Evolutionary conservation across 2,888 invertebrate species (phyloP), one percentile per base, ranked within the genome.

Genomic region (Cyclophora albipunctata): DNA sequence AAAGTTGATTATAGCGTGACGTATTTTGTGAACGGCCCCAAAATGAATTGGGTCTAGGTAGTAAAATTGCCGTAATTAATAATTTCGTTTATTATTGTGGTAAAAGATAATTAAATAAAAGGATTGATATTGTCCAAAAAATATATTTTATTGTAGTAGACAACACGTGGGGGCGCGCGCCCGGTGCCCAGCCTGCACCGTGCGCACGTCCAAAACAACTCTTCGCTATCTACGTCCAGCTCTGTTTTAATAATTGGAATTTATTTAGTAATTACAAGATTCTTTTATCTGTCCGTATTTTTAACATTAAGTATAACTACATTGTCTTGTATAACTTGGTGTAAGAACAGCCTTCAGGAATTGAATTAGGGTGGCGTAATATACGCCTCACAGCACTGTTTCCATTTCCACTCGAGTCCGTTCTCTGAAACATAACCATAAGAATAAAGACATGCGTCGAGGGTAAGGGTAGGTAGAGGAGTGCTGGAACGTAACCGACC

Each of bases 391-490:
- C 92, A 96, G 95, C 90, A 96, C 96, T 78, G 96, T 96, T 91
- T 96, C 96, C 93, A 96, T 95, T 91, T 96, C 96, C 70, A 96
- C 95, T 94, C 88, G 93, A 90, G 81, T 91, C 85, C 75, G 90
- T 78, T 77, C 90, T 76, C 88, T 87, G 76, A 42, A 83, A 85
- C 48, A 51, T 59, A 2, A 20, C 20, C 20, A 20, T 20, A 20
- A 20, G 20, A 20, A 20, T 20, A 20, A 20, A 20, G 20, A 20
- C 20, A 20, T 1, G 20, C 20, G 2, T 20, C 20, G 20, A 20
- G 20, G 20, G 20, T 20, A 20, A 20, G 20, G 20, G 20, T 20
- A 1, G 1, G 20, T 20, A 2, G 20, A 20, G 20, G 20, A 20
- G 20, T 20, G 20, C 20, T 20, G 20, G 20, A 20, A 20, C 20